phyloP scores from a whole-genome alignment of 2,888 invertebrate genomes.

The Cephus pygmeus region DNA sequence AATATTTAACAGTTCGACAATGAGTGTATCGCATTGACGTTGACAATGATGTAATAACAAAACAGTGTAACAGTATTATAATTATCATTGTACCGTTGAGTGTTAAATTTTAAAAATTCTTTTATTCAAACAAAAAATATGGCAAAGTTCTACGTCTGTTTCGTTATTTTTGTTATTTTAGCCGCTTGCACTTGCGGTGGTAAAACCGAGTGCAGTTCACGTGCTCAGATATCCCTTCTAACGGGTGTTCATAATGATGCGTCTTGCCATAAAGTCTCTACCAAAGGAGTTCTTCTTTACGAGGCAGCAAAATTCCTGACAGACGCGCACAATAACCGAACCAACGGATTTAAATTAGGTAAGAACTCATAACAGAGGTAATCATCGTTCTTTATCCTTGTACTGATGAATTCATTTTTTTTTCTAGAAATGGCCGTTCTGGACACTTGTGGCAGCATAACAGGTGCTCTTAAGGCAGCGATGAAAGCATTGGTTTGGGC shows the following conservation, averaged over 20 bases:
- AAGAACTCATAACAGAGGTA: conserved; percentile 9
- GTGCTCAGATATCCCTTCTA: conserved; percentile 49
- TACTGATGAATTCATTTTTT: not conserved
- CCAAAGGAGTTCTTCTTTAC: conserved; percentile 53
- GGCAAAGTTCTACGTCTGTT: conserved; percentile 20
- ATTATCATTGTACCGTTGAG: not conserved
- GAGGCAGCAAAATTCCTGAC: conserved; percentile 55
- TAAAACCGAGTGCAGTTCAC: conserved; percentile 49
- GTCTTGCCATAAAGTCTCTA: conserved; percentile 48
- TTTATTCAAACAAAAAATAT: conserved; percentile 4
- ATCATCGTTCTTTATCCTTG: not conserved
- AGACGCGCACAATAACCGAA: conserved; percentile 53
- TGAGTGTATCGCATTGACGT: not conserved
- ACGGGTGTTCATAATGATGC: conserved; percentile 56
- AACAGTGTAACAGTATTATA: not conserved
- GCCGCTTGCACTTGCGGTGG: conserved; percentile 58
- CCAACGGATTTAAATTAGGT: conserved; percentile 58
- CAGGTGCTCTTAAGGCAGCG: conserved; percentile 59
- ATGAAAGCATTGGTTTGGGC: conserved; percentile 63
- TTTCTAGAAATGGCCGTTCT: conserved; percentile 46
- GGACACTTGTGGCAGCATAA: conserved; percentile 63
- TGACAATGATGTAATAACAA: not conserved
- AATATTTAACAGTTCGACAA: not conserved
- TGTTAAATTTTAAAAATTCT: not conserved
- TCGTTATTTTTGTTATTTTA: conserved; percentile 40